Conservation (phyloP, 1,140 invertebrate genomes). For the Tachypleus tridentatus region DNA sequence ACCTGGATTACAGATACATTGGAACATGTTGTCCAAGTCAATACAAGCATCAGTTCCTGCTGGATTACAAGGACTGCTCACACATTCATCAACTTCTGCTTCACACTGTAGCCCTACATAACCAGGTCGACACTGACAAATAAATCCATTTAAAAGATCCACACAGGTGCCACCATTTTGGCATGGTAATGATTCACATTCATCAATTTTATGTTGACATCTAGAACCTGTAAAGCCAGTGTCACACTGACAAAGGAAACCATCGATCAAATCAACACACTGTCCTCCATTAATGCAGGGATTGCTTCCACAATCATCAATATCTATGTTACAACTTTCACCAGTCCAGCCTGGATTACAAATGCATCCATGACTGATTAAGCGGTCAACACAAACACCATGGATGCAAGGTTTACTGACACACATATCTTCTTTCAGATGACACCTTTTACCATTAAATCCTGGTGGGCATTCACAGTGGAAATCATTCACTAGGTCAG, state of each 20-base stretch:
- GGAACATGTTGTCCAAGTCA: conserved; percentile 71
- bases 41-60: conserved; percentile 75
- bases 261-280: conserved; percentile 75
- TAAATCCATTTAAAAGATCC: conserved; percentile 31
- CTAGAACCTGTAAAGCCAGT: conserved; percentile 75
- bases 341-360: conserved; percentile 84
- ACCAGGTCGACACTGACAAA: conserved; percentile 38
- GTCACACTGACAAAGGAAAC: conserved; percentile 76
- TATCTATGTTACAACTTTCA: conserved; percentile 68
- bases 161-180: conserved; percentile 37
- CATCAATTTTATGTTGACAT: conserved; percentile 68
- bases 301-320: conserved; percentile 76
- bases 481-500: conserved; percentile 84
- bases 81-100: conserved; percentile 79
- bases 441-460: conserved; percentile 93
- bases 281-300: conserved; percentile 88
- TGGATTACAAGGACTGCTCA: conserved; percentile 77
- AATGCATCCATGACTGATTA: conserved; percentile 78
- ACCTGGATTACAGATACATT: conserved; percentile 80
- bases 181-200: conserved; percentile 37
- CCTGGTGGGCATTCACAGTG: conserved; percentile 83
- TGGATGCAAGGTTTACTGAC: conserved; percentile 71
- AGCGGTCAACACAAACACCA: conserved; percentile 78
- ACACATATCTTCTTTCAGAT: conserved; percentile 89
- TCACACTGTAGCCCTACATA: conserved; percentile 66